Evolutionary conservation across 2,888 invertebrate species (phyloP).

Genomic region (Cataglyphis albicans): DNA sequence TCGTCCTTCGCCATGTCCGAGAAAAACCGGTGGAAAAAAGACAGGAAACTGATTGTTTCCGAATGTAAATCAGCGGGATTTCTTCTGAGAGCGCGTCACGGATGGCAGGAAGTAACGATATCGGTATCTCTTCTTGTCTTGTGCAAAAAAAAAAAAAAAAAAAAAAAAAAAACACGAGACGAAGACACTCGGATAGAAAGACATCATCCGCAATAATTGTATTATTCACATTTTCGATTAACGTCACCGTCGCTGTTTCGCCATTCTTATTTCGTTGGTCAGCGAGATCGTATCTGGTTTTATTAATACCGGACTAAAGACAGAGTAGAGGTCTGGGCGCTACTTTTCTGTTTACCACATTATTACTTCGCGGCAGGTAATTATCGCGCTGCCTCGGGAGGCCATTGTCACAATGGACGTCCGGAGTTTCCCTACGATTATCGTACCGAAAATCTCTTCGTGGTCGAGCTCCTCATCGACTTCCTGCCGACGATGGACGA

Average conservation of each 20-base stretch:
- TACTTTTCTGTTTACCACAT: conserved; percentile 69
- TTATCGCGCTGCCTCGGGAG: conserved; percentile 78
- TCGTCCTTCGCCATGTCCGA: conserved; percentile 13
- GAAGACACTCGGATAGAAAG: conserved; percentile 12
- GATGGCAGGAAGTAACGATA: background rate
- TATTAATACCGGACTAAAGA: conserved; percentile 56
- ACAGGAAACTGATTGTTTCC: conserved; percentile 60
- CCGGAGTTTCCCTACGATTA: conserved; percentile 78
- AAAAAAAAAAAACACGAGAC: background rate
- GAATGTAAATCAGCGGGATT: conserved; percentile 43
- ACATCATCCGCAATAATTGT: conserved; percentile 43
- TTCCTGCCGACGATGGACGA: conserved; percentile 72
- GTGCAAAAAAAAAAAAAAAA: background rate
- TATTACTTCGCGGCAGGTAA: conserved; percentile 72
- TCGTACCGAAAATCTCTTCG: conserved; percentile 75
- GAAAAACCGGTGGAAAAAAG: conserved; percentile 44
- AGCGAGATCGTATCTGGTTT: conserved; percentile 57
- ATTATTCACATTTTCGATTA: conserved; percentile 21
- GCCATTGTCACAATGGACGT: conserved; percentile 79
- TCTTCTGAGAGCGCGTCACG: background rate
- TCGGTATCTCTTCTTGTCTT: background rate
- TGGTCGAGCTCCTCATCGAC: conserved; percentile 70
- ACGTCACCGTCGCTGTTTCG: background rate
- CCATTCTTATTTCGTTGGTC: conserved; percentile 57
- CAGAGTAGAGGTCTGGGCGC: conserved; percentile 45